Base-by-base conservation (phyloP, 2,888 invertebrate species). In the Sinhomidia bicolor region DNA sequence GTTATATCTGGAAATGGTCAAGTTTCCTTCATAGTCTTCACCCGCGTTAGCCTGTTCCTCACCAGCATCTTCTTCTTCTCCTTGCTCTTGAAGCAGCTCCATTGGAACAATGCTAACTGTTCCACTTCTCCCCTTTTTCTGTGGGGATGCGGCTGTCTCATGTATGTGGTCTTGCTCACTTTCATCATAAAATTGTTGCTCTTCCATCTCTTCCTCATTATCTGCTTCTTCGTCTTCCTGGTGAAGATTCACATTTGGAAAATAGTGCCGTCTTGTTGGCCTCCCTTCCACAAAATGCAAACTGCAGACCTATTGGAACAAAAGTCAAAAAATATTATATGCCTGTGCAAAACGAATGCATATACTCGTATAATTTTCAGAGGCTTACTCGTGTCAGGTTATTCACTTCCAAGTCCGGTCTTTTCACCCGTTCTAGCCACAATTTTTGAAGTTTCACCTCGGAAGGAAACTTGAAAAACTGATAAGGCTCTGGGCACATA, bases 271-370 rank as follows among this genome's bases (percentile, higher is more conserved):
- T 20, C 85, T 80, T 41, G 89, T 89, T 17, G 89, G 89, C 26
- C 32, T 68, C 9, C 85, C 84, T n/a, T 89, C 81, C 5, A 74
- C 32, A 71, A 89, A 89, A 41, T 89, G 89, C 5, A 89, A 4
- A 20, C 89, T 89, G 41, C 89, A 89, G 14, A 89, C 76, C 89
- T 89, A 17, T n/a, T n/a, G n/a, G n/a, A n/a, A n/a, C n/a, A n/a
- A n/a, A n/a, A n/a, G n/a, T n/a, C n/a, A n/a, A n/a, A n/a, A n/a
- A n/a, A n/a, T n/a, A n/a, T n/a, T n/a, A n/a, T n/a, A n/a, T n/a
- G n/a, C n/a, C n/a, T n/a, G n/a, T n/a, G n/a, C n/a, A n/a, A n/a
- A n/a, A n/a, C n/a, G n/a, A n/a, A n/a, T n/a, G n/a, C n/a, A n/a
- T n/a, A n/a, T n/a, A n/a, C n/a, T n/a, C n/a, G n/a, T n/a, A n/a